Percentiles rank a stretch among this genome's conserved stretches.
Evolutionary conservation across 2,888 invertebrate species (phyloP).

Genomic region (Drosophila nigritarsus): DNA sequence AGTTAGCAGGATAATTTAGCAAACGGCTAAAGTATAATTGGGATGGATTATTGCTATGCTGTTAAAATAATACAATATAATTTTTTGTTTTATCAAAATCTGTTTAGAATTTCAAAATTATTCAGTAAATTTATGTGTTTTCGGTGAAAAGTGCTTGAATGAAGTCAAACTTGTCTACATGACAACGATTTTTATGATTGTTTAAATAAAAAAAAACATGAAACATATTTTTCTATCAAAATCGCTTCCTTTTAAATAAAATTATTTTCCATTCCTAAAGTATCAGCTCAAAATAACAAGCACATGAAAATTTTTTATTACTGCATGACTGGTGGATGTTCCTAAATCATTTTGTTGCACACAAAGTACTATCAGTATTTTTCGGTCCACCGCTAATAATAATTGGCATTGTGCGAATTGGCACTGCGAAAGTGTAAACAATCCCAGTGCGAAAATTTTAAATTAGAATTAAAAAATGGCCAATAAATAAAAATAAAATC

Average conservation of each 20-base stretch:
- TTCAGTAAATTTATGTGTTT: not conserved
- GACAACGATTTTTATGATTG: not conserved
- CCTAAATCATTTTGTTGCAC: not conserved
- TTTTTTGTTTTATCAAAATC: not conserved
- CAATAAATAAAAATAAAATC: not conserved
- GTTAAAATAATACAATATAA: not conserved
- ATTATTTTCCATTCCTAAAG: not conserved
- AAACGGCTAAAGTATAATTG: not conserved
- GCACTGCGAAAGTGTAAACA: not conserved
- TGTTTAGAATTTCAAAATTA: rapidly evolving
- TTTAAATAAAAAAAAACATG: not conserved
- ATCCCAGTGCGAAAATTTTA: not conserved
- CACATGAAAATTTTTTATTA: not conserved
- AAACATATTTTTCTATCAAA: not conserved
- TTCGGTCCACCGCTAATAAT: not conserved
- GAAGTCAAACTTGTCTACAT: not conserved
- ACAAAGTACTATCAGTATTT: not conserved
- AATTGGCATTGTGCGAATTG: not conserved
- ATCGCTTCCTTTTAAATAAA: not conserved
- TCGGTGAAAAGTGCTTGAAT: not conserved
- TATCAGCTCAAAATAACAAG: not conserved
- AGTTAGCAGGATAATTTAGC: not conserved
- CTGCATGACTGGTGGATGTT: not conserved
- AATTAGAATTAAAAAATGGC: not conserved
- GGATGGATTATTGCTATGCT: not conserved